Evolutionary conservation across 2,113 vertebrate species (phyloP).

Genomic region (Eurystomus gularis): DNA sequence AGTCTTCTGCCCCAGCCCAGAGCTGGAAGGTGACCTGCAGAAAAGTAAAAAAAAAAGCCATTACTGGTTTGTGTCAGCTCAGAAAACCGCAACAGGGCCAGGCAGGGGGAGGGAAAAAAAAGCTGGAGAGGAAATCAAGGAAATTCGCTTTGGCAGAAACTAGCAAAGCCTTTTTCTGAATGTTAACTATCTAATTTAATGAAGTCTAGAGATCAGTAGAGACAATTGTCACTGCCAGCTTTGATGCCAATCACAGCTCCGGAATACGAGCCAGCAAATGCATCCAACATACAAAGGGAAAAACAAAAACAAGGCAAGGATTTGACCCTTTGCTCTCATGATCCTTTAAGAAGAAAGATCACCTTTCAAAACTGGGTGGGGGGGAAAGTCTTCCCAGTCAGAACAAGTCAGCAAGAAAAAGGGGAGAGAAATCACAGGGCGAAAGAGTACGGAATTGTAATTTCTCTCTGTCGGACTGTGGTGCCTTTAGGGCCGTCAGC

Average conservation of each 20-base stretch:
- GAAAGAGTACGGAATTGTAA: background rate
- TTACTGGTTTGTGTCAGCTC: constrained; percentile 32
- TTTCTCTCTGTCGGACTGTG: background rate
- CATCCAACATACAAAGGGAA: background rate
- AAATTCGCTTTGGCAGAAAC: constrained; percentile 65
- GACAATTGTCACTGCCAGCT: constrained; percentile 65
- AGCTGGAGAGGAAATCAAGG: constrained; percentile 43
- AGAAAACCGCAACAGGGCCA: constrained; percentile 16
- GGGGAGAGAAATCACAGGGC: background rate
- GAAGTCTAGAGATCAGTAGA: constrained; percentile 54
- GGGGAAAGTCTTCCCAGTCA: background rate
- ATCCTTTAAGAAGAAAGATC: constrained; percentile 18
- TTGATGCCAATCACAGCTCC: constrained; percentile 36
- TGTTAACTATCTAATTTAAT: constrained; percentile 65
- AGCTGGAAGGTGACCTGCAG: constrained; percentile 10
- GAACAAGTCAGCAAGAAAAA: background rate
- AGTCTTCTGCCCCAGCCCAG: background rate
- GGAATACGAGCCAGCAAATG: background rate
- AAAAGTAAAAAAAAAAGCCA: background rate
- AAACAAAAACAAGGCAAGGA: constrained; percentile 50
- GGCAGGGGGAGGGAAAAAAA: background rate
- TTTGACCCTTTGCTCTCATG: constrained; percentile 20
- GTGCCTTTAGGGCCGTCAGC: background rate
- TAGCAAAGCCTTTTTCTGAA: constrained; percentile 54
- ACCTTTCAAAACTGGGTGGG: background rate